These are phyloP conservation scores for Acholoe squamosa DNA, from an alignment of 2,888 invertebrate species.

Conservation along the genomic window DNA sequence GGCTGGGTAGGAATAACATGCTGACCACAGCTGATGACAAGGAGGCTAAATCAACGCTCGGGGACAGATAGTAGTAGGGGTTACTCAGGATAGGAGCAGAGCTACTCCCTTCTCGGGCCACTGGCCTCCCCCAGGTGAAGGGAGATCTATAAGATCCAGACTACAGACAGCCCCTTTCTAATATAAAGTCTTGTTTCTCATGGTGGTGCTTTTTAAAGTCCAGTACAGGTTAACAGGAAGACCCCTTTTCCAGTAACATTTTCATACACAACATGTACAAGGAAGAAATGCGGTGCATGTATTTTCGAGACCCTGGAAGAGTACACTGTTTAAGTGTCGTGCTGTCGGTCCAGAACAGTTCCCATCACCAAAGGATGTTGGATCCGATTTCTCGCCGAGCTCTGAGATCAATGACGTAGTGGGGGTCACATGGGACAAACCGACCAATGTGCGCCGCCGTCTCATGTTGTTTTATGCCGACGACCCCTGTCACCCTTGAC, in stretches of 20 bases:
- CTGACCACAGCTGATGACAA: neutral
- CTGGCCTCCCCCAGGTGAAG: neutral
- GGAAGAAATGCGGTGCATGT: no score
- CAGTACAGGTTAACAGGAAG: no score
- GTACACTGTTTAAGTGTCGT: no score
- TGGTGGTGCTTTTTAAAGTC: no score
- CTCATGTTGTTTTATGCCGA: constrained; percentile 39
- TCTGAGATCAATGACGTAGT: constrained; percentile 23
- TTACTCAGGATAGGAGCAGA: neutral
- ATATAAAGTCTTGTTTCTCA: no score
- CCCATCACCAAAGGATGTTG: neutral
- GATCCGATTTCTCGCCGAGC: constrained; percentile 39
- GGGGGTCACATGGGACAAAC: constrained; percentile 48
- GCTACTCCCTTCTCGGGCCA: neutral
- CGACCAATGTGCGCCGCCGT: constrained; percentile 36
- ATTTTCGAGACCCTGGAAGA: no score
- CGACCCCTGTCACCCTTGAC: constrained; percentile 47
- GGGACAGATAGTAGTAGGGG: neutral
- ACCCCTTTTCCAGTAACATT: no score
- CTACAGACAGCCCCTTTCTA: no score
- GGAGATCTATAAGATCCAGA: no score
- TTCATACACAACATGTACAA: no score
- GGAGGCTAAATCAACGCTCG: neutral
- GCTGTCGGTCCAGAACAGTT: no score
- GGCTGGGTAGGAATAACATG: neutral